Conservation (phyloP, 2,797 vertebrate genomes). For the Helicolenus hilgendorfi region DNA sequence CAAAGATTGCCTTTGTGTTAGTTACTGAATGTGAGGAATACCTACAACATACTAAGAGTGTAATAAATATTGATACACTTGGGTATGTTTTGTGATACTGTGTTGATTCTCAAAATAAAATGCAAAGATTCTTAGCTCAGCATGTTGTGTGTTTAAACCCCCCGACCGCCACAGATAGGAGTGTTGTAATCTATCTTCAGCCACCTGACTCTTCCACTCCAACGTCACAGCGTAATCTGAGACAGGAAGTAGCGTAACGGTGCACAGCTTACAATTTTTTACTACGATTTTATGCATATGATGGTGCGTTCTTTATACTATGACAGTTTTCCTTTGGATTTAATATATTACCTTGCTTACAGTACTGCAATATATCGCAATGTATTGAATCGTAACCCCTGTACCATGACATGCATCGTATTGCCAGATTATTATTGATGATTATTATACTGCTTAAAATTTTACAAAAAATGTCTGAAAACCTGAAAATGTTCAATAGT, state of each 20-base stretch:
- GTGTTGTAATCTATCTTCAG: too few species aligned
- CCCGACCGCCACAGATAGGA: too few species aligned
- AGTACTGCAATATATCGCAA: background rate
- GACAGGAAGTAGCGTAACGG: too few species aligned
- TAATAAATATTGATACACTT: background rate
- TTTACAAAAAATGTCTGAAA: background rate
- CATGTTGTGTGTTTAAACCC: too few species aligned
- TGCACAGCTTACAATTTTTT: too few species aligned
- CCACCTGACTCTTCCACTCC: too few species aligned
- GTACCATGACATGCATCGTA: background rate
- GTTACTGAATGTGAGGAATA: constrained; percentile 1
- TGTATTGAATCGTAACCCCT: background rate
- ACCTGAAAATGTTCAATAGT: background rate
- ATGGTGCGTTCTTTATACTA: background rate
- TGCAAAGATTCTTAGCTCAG: too few species aligned
- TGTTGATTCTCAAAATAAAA: background rate
- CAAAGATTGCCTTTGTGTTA: constrained; percentile 10
- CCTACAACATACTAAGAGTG: background rate
- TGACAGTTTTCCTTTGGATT: background rate
- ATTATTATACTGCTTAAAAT: background rate
- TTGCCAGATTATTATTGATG: too few species aligned
- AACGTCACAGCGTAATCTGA: too few species aligned
- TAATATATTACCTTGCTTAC: background rate
- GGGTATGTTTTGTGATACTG: background rate
- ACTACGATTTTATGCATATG: background rate